These are phyloP conservation scores for Labroides dimidiatus DNA, from an alignment of 2,797 vertebrate species.

Conservation along the genomic window DNA sequence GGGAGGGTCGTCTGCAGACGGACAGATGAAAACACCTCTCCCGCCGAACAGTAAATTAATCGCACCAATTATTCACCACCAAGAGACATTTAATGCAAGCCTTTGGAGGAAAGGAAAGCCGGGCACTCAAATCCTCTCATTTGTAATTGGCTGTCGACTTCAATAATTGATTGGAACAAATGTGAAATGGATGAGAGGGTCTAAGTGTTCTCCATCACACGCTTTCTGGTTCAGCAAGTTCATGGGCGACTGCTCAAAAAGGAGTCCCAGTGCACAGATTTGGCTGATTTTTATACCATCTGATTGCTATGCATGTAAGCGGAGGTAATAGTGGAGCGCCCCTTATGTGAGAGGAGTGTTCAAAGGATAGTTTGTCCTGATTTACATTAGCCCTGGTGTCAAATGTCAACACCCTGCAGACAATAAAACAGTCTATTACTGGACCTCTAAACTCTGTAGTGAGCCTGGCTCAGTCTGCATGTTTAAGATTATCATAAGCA, in stretches of 20 bases:
- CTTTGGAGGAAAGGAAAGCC: slow-evolving; percentile 84
- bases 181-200: slow-evolving; percentile 88
- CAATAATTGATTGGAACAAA: slow-evolving; percentile 91
- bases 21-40: slow-evolving; percentile 83
- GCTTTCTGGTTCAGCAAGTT: slow-evolving; percentile 79
- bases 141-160: slow-evolving; percentile 89
- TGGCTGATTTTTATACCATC: slow-evolving; percentile 67
- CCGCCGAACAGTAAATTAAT: slow-evolving; percentile 87
- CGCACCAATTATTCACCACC: slow-evolving; percentile 85
- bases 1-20: slow-evolving; percentile 75
- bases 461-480: slow-evolving; percentile 16
- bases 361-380: slow-evolving; percentile 41
- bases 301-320: slow-evolving; percentile 55
- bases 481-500: slow-evolving; percentile 10
- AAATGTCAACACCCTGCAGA: slow-evolving; percentile 50
- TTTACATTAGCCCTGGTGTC: slow-evolving; percentile 37
- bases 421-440: slow-evolving; percentile 52
- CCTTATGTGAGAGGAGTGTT: slow-evolving; percentile 45
- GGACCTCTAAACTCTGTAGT: background rate
- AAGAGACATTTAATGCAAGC: slow-evolving; percentile 83
- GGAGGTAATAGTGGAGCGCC: slow-evolving; percentile 41
- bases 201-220: slow-evolving; percentile 87
- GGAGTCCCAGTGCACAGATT: slow-evolving; percentile 66
- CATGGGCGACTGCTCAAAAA: slow-evolving; percentile 70
- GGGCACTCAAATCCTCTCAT: slow-evolving; percentile 86